These are phyloP conservation scores for Pseudolaguvia tuberculata DNA, from an alignment of 2,113 vertebrate species.

Conservation along the genomic window DNA sequence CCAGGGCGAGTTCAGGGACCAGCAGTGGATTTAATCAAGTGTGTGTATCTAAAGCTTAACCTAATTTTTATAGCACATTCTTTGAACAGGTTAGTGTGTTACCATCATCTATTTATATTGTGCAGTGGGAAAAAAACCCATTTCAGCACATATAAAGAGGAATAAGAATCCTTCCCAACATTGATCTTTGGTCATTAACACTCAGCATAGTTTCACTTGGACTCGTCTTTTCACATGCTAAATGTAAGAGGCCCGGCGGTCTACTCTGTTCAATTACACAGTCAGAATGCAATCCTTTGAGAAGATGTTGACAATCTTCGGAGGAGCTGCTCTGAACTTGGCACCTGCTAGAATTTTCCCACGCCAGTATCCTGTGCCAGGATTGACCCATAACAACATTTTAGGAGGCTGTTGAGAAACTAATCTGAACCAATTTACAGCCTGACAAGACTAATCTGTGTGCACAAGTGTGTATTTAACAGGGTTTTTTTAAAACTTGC, in stretches of 20 bases:
- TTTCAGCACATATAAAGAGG: background rate
- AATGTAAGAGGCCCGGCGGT: background rate
- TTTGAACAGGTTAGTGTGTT: background rate
- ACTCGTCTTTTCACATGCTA: slow-evolving; percentile 4
- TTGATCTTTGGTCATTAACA: background rate
- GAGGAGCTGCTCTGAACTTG: background rate
- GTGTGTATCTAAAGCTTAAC: background rate
- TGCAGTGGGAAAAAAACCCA: background rate
- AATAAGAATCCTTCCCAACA: background rate
- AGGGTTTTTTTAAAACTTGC: background rate
- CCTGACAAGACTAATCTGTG: background rate
- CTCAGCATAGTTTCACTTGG: background rate
- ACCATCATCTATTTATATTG: too few relatives aligned
- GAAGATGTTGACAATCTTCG: background rate
- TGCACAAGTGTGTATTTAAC: slow-evolving; percentile 15
- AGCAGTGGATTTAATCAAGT: background rate
- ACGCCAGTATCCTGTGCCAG: background rate
- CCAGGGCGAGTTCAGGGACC: background rate
- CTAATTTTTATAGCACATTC: background rate
- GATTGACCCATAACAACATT: slow-evolving; percentile 1
- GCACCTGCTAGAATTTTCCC: slow-evolving; percentile 11
- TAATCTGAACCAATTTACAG: background rate
- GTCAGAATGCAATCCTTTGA: slow-evolving; percentile 1
- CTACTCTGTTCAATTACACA: slow-evolving; percentile 5
- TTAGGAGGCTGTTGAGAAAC: slow-evolving; percentile 5